Base-by-base conservation (phyloP, 2,888 invertebrate species). In the Synanthedon tipuliformis region DNA sequence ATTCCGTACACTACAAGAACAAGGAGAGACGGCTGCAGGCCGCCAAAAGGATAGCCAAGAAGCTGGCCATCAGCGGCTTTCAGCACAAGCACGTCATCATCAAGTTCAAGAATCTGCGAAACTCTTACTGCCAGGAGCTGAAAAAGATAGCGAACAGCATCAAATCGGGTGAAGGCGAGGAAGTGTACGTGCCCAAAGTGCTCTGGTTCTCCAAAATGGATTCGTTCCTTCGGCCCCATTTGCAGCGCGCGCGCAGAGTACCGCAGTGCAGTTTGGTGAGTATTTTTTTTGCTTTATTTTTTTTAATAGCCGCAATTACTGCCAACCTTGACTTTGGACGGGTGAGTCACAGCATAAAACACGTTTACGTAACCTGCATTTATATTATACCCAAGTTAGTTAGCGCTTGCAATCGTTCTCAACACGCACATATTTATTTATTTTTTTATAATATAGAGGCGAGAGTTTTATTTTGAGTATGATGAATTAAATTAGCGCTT, bases 31-130 rank as follows among this genome's bases (percentile, higher is more conserved):
- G 73, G 3, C 12, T 54, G 10, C 51, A 52, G 3, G 75, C 79
- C 0, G 62, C 68, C 0, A 57, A 65, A 0, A 58, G 64, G 5
- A 78, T 83, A 41, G 75, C 80, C 0, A 52, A 60, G 1, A 63
- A 61, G 27, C 60, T 83, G 18, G 59, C 68, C 51, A 60, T 79
- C 8, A 63, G 66, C 1, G 62, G 73, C 51, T 80, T 83, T 54
- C 66, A 63, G 8, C 57, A 64, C 0, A 58, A 59, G n/a, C 75
- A 79, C 53, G 79, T 78, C 1, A 55, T 69, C 18, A 67, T 69
- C 41, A 83, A 83, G 61, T 75, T 81, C 48, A 81, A 75, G 59
- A 83, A 78, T 50, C 50, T 81, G 3, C 59, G 81, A 41, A 76
- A 75, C 54, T 74, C 76, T 0, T 82, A 79, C 53, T 70, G 70